Conservation (phyloP, 2,113 vertebrate genomes). For the Hemiscyllium ocellatum region DNA sequence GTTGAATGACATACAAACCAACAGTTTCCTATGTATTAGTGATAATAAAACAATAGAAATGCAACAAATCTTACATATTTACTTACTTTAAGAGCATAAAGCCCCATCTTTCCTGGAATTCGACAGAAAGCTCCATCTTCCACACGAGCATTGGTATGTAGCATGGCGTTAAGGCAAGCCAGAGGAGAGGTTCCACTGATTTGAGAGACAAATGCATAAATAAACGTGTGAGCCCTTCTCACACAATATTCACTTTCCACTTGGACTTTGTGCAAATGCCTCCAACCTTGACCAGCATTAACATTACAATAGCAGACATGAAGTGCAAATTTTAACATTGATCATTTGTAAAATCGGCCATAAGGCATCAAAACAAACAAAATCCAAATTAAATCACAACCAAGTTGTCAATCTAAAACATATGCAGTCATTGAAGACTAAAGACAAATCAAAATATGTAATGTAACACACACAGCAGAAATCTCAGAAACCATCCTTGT, state of each 20-base stretch:
- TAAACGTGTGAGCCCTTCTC: constrained; percentile 51
- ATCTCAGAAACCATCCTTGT: neutral
- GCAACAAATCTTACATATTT: neutral
- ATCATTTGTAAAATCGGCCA: constrained; percentile 66
- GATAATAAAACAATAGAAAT: neutral
- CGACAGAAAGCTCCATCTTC: constrained; percentile 79
- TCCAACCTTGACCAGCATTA: constrained; percentile 65
- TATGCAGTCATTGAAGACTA: neutral
- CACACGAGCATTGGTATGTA: constrained; percentile 75
- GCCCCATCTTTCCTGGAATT: constrained; percentile 75
- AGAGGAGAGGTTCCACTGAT: constrained; percentile 76
- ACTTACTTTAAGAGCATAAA: constrained; percentile 80
- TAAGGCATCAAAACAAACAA: constrained; percentile 50
- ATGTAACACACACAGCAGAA: neutral
- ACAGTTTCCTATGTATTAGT: neutral
- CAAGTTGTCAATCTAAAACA: constrained; percentile 2
- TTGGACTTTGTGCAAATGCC: constrained; percentile 52
- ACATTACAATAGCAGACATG: constrained; percentile 71
- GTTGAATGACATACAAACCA: neutral
- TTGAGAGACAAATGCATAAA: constrained; percentile 58
- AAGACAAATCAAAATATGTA: neutral
- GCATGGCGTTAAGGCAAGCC: constrained; percentile 80
- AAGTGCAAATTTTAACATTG: constrained; percentile 69
- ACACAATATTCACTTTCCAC: constrained; percentile 51
- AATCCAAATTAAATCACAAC: constrained; percentile 23